Evolutionary conservation across 2,113 vertebrate species (phyloP).

Genomic region (Eurypyga helias): DNA sequence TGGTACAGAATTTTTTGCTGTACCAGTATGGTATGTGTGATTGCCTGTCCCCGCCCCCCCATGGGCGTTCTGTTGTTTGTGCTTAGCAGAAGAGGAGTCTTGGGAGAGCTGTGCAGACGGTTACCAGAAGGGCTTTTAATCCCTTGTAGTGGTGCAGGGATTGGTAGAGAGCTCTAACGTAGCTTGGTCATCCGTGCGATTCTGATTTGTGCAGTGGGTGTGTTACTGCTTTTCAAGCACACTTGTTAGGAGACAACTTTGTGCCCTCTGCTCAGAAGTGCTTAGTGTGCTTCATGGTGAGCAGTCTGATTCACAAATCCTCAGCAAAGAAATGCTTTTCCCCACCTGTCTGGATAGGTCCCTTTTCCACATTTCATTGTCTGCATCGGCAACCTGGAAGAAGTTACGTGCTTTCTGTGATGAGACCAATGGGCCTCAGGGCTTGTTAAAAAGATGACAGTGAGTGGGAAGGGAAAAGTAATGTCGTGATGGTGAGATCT

Average conservation of each 20-base stretch:
- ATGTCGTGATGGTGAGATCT: no score
- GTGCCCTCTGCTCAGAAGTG: background rate
- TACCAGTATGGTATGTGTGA: background rate
- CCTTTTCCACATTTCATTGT: background rate
- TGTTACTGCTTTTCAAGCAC: background rate
- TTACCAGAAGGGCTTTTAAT: background rate
- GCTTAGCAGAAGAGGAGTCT: background rate
- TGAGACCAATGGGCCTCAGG: background rate
- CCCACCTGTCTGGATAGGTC: background rate
- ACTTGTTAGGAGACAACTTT: background rate
- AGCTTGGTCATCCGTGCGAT: background rate
- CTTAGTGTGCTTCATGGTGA: background rate
- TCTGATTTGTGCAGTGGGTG: background rate
- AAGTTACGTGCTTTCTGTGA: accelerated
- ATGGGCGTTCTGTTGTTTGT: background rate
- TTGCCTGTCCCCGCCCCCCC: background rate
- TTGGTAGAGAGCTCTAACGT: background rate
- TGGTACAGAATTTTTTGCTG: background rate
- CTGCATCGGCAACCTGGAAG: accelerated
- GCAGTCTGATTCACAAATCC: background rate
- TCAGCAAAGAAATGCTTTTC: background rate
- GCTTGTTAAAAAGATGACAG: background rate
- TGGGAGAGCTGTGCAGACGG: background rate
- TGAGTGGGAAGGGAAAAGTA: background rate
- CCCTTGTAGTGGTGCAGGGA: accelerated